phyloP scores from a whole-genome alignment of 2,113 vertebrate species.

The Meles meles region DNA sequence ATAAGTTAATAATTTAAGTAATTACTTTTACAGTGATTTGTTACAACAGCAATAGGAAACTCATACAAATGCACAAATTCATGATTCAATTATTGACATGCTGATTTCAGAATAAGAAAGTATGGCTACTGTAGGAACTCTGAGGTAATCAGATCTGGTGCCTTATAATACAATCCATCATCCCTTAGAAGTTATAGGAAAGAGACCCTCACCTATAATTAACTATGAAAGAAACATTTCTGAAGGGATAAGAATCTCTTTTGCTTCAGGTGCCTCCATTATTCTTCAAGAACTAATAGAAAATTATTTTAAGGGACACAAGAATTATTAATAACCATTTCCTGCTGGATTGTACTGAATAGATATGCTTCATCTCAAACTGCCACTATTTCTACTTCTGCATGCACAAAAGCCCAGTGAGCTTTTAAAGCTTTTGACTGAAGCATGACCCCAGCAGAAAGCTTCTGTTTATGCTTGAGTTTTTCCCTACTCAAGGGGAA shows the following conservation, averaged over 20 bases:
- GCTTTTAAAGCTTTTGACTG: not conserved
- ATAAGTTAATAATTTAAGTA: not conserved
- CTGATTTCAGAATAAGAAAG: conserved; percentile 13
- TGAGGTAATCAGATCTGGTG: not conserved
- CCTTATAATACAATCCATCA: not conserved
- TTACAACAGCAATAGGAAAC: not conserved
- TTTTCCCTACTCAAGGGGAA: not conserved
- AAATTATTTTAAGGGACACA: not conserved
- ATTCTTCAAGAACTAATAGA: not conserved
- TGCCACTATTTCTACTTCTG: not conserved
- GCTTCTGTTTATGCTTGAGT: not conserved
- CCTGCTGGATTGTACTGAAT: not conserved
- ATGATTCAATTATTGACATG: not conserved
- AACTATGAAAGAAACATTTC: not conserved
- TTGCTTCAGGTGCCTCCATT: not conserved
- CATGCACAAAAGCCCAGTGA: not conserved
- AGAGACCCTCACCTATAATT: not conserved
- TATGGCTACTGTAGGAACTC: not conserved
- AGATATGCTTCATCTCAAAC: not conserved
- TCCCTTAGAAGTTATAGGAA: not conserved
- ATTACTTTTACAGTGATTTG: not conserved
- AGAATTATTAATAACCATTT: not conserved
- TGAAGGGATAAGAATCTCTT: not conserved
- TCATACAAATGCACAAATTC: not conserved
- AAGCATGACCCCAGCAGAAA: not conserved